Conservation (phyloP, 1,140 invertebrate genomes). For the Halictus rubicundus region DNA sequence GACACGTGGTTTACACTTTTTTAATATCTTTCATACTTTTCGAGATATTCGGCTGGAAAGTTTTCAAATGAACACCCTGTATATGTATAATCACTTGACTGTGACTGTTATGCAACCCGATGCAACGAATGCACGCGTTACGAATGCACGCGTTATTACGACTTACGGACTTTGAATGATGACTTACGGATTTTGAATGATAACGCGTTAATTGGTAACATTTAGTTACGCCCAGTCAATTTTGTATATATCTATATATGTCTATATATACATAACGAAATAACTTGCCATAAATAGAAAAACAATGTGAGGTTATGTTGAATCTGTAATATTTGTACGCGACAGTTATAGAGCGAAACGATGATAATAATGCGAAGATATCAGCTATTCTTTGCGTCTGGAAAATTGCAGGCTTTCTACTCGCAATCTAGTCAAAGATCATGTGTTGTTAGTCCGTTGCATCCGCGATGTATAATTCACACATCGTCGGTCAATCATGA, state of each 20-base stretch:
- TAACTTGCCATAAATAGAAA: neutral
- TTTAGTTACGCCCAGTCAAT: neutral
- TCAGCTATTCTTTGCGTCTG: slow-evolving; percentile 45
- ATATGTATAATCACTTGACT: too few relatives aligned
- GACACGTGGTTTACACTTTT: too few relatives aligned
- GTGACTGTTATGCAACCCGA: too few relatives aligned
- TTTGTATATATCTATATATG: neutral
- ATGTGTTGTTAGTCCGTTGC: slow-evolving; percentile 21
- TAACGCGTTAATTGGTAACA: neutral
- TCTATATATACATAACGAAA: too few relatives aligned
- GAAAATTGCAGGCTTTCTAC: slow-evolving; percentile 1
- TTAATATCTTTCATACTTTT: too few relatives aligned
- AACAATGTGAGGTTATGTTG: slow-evolving; percentile 2
- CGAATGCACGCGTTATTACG: too few relatives aligned
- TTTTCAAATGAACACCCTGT: too few relatives aligned
- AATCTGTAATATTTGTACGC: slow-evolving; percentile 11
- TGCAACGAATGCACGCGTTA: too few relatives aligned
- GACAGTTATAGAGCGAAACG: slow-evolving; percentile 42
- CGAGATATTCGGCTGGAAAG: too few relatives aligned
- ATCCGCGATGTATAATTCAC: slow-evolving; percentile 36
- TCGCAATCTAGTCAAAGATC: slow-evolving; percentile 23
- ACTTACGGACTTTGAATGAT: too few relatives aligned
- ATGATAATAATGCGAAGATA: slow-evolving; percentile 58
- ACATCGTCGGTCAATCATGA: slow-evolving; percentile 6
- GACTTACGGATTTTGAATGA: neutral